These are phyloP conservation scores for Tetraneura akinire DNA, from an alignment of 1,140 invertebrate species.

Conservation along the genomic window DNA sequence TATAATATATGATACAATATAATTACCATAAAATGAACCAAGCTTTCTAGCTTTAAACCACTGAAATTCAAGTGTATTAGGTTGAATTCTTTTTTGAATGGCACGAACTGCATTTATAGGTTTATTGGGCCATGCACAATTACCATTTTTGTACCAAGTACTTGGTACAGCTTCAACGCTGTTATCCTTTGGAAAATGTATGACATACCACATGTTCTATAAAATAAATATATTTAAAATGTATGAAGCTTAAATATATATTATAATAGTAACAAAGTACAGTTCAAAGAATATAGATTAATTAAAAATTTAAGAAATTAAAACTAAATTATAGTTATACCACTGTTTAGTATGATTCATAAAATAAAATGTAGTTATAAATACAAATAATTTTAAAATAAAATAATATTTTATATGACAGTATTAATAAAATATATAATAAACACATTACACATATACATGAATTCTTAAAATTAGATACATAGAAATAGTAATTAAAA, in stretches of 20 bases:
- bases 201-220: neutral
- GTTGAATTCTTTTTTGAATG: too few species aligned
- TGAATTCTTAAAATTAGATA: too few species aligned
- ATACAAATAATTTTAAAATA: neutral
- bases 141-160: neutral
- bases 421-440: neutral
- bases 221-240: too few species aligned
- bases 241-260: too few species aligned
- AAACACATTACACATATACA: neutral
- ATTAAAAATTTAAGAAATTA: neutral
- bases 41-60: too few species aligned
- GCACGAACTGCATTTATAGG: neutral
- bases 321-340: neutral
- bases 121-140: neutral
- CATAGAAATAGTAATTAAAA: neutral
- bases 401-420: neutral
- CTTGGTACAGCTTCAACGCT: neutral
- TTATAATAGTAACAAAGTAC: too few species aligned
- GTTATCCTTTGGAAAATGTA: neutral
- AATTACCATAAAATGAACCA: too few species aligned
- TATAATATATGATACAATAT: too few species aligned
- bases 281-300: too few species aligned
- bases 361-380: neutral
- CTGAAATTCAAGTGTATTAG: too few species aligned
- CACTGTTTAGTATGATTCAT: too few species aligned